A percentile compares a stretch with the other conserved stretches of the same genome.
Conservation (phyloP, 2,113 vertebrate genomes). For the Dipodomys ordii region DNA sequence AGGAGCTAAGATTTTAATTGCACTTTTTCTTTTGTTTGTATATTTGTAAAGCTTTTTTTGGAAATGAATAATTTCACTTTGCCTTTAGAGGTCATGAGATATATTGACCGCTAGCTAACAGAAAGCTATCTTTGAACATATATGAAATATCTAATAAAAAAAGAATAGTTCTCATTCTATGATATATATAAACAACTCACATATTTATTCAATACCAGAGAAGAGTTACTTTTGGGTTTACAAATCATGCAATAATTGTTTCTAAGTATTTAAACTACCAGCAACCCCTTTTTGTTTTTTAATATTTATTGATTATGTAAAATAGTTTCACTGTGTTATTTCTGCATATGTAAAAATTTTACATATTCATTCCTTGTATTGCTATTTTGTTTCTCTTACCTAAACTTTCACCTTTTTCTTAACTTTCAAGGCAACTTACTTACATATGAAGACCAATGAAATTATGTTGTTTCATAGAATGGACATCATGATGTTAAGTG, state of each 20-base stretch:
- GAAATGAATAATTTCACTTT: conserved; percentile 27
- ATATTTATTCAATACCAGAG: conserved; percentile 17
- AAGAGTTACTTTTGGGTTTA: conserved; percentile 41
- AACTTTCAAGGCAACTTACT: too few species aligned
- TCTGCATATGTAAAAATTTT: too few species aligned
- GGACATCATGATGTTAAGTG: too few species aligned
- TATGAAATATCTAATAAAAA: neutral
- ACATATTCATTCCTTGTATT: too few species aligned
- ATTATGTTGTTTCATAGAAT: too few species aligned
- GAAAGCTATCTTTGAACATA: conserved; percentile 26
- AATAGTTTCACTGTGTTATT: too few species aligned
- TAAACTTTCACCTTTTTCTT: too few species aligned
- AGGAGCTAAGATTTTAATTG: conserved; percentile 72
- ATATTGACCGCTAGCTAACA: conserved; percentile 2
- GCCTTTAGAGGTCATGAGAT: neutral
- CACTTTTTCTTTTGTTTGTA: conserved; percentile 37
- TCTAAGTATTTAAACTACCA: neutral
- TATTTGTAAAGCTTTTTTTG: conserved; percentile 54
- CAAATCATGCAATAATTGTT: conserved; percentile 9
- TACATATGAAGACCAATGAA: too few species aligned
- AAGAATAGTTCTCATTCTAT: neutral
- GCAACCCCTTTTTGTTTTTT: neutral
- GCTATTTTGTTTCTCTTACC: too few species aligned
- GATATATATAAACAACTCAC: neutral
- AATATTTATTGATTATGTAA: too few species aligned